phyloP scores from a whole-genome alignment of 2,888 invertebrate species.

The Schizotus pectinicornis region DNA sequence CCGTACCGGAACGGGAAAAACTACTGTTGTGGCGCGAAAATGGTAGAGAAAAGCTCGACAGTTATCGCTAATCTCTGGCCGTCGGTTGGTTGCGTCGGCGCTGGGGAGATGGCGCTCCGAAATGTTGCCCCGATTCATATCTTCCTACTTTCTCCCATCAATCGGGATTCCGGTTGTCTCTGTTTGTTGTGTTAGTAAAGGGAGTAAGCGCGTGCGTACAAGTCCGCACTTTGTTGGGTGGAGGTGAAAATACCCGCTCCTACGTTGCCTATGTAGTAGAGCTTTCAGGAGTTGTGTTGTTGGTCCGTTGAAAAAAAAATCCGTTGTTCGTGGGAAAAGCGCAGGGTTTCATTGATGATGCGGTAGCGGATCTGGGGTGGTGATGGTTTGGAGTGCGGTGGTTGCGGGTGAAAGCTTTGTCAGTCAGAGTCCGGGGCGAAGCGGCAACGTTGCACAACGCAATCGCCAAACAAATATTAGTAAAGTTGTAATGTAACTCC shows the following conservation, averaged over 20 bases:
- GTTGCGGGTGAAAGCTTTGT: slow-evolving; percentile 31
- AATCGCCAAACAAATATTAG: slow-evolving; percentile 47
- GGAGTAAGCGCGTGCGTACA: slow-evolving; percentile 36
- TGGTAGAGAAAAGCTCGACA: too few relatives aligned
- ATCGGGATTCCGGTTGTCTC: slow-evolving; percentile 22
- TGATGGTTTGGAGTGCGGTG: slow-evolving; percentile 9
- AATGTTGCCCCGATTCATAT: slow-evolving; percentile 33
- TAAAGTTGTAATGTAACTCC: slow-evolving; percentile 44
- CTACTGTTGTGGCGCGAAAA: too few relatives aligned
- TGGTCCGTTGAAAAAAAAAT: slow-evolving; percentile 15
- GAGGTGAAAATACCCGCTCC: slow-evolving; percentile 34
- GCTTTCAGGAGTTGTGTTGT: neutral
- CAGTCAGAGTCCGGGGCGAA: slow-evolving; percentile 23
- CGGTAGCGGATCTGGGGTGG: neutral
- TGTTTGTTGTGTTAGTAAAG: slow-evolving; percentile 12
- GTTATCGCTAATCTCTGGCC: neutral
- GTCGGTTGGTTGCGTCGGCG: neutral
- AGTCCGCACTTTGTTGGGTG: slow-evolving; percentile 31
- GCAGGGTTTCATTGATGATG: slow-evolving; percentile 8
- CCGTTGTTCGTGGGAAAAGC: slow-evolving; percentile 5
- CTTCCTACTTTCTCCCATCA: slow-evolving; percentile 34
- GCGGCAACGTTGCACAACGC: slow-evolving; percentile 40
- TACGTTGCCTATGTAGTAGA: slow-evolving; percentile 19
- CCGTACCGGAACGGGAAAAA: too few relatives aligned
- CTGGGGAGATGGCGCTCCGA: slow-evolving; percentile 19